Percentiles rank a stretch among this genome's conserved stretches.
Conservation (phyloP, 2,113 vertebrate genomes). For the Amazona guildingii region DNA sequence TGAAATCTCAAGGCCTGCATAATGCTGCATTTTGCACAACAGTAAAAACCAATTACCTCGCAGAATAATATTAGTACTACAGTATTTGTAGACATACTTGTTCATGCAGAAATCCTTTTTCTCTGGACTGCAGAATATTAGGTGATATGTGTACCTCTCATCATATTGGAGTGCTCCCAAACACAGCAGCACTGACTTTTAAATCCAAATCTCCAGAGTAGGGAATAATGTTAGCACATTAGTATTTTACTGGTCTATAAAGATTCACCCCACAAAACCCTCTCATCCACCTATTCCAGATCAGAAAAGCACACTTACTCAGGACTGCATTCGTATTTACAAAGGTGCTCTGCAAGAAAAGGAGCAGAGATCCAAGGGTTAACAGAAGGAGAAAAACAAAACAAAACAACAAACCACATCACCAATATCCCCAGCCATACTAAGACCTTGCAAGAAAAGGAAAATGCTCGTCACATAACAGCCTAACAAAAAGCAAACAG, state of each 20-base stretch:
- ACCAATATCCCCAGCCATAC: not conserved
- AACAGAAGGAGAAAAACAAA: not conserved
- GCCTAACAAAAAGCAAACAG: not conserved
- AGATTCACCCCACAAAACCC: not conserved
- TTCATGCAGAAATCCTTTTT: not conserved
- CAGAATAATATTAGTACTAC: not conserved
- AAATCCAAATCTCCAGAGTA: not conserved
- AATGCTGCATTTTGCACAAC: not conserved
- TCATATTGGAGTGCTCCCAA: not conserved
- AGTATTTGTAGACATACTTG: not conserved
- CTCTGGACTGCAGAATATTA: not conserved
- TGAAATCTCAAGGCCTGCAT: not conserved
- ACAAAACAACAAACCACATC: not conserved
- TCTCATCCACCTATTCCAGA: not conserved
- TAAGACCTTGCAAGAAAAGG: not conserved
- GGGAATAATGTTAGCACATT: not conserved
- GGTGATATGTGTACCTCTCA: not conserved
- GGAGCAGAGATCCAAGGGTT: slow-evolving; percentile 19
- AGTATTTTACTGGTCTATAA: not conserved
- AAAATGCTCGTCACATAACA: not conserved
- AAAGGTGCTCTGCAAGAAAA: not conserved
- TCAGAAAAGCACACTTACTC: slow-evolving; percentile 8
- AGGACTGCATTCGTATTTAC: not conserved
- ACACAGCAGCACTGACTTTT: not conserved
- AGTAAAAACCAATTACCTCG: not conserved